Conservation (phyloP, 2,797 vertebrate species). For the Gambelia wislizenii region DNA sequence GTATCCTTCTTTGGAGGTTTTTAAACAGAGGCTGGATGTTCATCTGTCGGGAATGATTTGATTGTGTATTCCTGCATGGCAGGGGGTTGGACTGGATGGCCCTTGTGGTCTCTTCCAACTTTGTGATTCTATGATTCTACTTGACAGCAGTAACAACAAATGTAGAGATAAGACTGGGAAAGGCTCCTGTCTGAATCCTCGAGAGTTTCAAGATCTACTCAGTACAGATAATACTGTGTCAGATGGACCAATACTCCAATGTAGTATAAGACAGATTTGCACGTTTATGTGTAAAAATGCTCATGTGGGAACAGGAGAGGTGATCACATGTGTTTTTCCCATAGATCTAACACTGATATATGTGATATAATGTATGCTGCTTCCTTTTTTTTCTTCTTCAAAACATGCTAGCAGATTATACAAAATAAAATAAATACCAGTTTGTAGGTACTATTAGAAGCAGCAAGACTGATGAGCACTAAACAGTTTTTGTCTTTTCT, state of each 20-base stretch:
- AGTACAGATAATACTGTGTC: not conserved
- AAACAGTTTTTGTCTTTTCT: slow-evolving; percentile 50
- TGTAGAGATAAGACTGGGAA: not conserved
- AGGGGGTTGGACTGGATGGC: too few species aligned
- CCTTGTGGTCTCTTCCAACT: too few species aligned
- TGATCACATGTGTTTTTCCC: not conserved
- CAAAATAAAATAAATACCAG: not conserved
- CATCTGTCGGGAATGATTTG: too few species aligned
- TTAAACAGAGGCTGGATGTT: too few species aligned
- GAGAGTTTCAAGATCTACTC: not conserved
- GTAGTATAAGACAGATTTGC: not conserved
- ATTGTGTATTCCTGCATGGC: too few species aligned
- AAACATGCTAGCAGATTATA: not conserved
- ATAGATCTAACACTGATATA: not conserved
- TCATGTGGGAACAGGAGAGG: not conserved
- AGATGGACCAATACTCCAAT: not conserved
- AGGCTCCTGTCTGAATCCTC: not conserved
- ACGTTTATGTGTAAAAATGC: not conserved
- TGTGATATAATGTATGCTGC: not conserved
- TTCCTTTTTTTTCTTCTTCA: too few species aligned
- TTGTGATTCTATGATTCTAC: too few species aligned
- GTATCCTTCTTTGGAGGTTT: too few species aligned
- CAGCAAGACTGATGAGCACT: not conserved
- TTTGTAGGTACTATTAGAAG: not conserved
- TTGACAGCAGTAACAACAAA: too few species aligned